Conservation (phyloP, 1,140 invertebrate genomes). For the Drosophila lacertosa region DNA sequence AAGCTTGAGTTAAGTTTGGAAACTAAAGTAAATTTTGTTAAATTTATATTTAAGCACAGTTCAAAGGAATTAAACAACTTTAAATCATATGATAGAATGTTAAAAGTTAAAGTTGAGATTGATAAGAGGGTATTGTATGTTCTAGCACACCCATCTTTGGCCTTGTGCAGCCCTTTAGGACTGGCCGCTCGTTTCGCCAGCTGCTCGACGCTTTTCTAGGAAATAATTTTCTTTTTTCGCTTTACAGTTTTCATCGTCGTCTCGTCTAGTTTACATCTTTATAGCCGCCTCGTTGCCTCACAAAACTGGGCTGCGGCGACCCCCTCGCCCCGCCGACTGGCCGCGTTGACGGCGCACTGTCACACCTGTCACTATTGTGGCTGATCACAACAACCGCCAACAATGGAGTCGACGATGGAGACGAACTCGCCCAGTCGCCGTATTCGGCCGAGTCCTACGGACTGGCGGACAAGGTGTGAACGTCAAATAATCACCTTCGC, state of each 20-base stretch:
- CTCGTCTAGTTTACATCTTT: conserved; percentile 74
- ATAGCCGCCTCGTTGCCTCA: conserved; percentile 54
- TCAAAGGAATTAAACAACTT: too few relatives aligned
- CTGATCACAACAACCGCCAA: conserved; percentile 78
- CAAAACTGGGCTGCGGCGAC: conserved; percentile 22
- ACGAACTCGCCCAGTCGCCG: conserved; percentile 41
- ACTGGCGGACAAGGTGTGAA: conserved; percentile 69
- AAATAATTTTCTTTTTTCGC: conserved; percentile 68
- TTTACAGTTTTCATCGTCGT: conserved; percentile 51
- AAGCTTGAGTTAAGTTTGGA: neutral
- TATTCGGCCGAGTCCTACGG: conserved; percentile 14
- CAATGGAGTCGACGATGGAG: conserved; percentile 34
- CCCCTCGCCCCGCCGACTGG: neutral
- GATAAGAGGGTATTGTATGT: conserved; percentile 30
- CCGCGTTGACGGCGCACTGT: conserved; percentile 62
- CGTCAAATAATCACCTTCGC: conserved; percentile 77
- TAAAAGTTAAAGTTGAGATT: neutral
- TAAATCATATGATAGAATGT: too few relatives aligned
- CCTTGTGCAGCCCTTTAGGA: conserved; percentile 9
- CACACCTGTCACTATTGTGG: conserved; percentile 80
- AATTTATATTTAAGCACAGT: too few relatives aligned
- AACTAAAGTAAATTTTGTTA: neutral
- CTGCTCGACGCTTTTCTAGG: conserved; percentile 64
- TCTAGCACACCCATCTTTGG: conserved; percentile 22
- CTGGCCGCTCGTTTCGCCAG: conserved; percentile 7